Evolutionary conservation across 2,113 vertebrate species (phyloP), one percentile per base, ranked within the genome.

Genomic region (Falco punctatus): DNA sequence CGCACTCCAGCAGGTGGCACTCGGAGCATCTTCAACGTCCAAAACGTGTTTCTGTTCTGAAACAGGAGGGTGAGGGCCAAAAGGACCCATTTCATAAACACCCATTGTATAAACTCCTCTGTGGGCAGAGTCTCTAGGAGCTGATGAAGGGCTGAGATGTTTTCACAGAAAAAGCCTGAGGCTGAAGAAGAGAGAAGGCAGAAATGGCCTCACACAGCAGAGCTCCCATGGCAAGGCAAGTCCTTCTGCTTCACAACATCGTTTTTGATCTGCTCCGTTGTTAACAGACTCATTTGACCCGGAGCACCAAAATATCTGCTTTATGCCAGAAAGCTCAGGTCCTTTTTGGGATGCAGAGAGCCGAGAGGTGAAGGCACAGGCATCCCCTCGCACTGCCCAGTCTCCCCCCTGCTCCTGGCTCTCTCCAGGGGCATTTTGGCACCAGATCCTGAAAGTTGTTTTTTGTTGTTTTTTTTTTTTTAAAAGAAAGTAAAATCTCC

Each of bases 1-100:
- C 77, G n/a, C 57, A 0, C 28, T 91, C 97, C 97, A 97, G 96
- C 96, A 97, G 96, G 87, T 96, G 97, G 97, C 97, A 97, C 95
- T 93, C 87, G 0, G 95, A 90, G 95, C 93, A 73, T 28, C 94
- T 21, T 10, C 3, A 24, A 38, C 0, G 9, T 0, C 57, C 65
- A 23, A 55, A 66, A n/a, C 0, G 12, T 1, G 35, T 16, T 85
- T 70, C 74, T 58, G 66, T 1, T 13, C 26, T 32, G n/a, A 27
- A 52, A 42, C 3, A 2, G 24, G 51, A 33, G 3, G 15, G 20
- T 5, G 22, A 51, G 58, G 77, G 71, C 38, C 54, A 5, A 11
- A 42, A 58, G 72, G 20, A 49, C 17, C 57, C 57, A 18, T 72
- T 72, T 77, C 54, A 58, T 17, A 3, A 59, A 27, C 23, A 72